These are phyloP conservation scores for Caretta caretta DNA, from an alignment of 2,113 vertebrate genomes.

Conservation along the genomic window DNA sequence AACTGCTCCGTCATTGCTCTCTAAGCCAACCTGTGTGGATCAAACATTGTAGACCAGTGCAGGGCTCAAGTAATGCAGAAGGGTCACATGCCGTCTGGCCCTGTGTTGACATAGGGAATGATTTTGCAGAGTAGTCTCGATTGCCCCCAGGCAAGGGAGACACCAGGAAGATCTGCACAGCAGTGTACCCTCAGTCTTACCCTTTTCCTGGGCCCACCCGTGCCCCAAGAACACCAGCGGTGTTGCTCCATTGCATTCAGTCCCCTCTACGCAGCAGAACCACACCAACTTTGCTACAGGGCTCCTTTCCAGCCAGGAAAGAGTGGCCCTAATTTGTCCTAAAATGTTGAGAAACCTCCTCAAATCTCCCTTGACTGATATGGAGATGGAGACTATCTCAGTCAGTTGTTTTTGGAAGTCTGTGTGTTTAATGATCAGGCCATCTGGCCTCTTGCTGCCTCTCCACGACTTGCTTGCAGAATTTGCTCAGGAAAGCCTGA, in stretches of 20 bases:
- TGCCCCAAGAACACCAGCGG: neutral
- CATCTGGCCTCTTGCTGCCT: neutral
- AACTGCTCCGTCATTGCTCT: neutral
- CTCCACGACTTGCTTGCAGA: neutral
- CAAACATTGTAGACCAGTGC: neutral
- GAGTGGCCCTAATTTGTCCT: neutral
- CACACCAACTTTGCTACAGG: neutral
- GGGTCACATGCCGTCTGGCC: neutral
- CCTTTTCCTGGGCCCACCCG: neutral
- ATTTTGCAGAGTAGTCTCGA: neutral
- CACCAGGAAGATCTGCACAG: neutral
- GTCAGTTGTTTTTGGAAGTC: neutral
- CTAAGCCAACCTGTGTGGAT: neutral
- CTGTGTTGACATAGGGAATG: neutral
- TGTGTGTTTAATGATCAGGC: neutral
- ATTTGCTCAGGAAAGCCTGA: neutral
- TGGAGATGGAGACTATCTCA: neutral
- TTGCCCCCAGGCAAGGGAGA: neutral
- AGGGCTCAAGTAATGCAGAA: neutral
- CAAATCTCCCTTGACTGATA: neutral
- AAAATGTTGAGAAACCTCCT: neutral
- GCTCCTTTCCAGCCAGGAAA: neutral
- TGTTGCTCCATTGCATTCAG: neutral
- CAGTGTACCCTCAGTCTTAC: neutral
- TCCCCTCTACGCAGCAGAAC: neutral